Evolutionary conservation across 2,113 vertebrate species (phyloP), one percentile per base, ranked within the genome.

Genomic region (Zootoca vivipara): DNA sequence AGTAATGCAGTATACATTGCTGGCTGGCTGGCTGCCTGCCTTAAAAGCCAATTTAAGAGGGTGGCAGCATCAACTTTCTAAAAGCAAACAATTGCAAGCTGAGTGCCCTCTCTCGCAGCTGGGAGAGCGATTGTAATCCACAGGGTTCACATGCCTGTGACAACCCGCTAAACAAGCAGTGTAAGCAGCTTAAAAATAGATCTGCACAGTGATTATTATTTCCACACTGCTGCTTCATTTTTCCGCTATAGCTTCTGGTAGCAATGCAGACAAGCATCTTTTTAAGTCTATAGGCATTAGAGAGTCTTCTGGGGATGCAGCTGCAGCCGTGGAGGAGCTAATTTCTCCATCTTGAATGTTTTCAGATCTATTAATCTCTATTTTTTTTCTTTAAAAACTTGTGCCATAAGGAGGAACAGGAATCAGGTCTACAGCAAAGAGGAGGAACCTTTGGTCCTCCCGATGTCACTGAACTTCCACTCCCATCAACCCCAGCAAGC

Each of bases 161-260:
- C 75, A 88, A 83, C 82, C 0, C 1, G 77, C 85, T 58, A 58
- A 74, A 82, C 46, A 10, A 82, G 35, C 26, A 52, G 87, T 88
- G n/a, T 26, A 90, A 80, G 92, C 90, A 92, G 93, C 40, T 82
- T 87, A 88, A 81, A 94, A 92, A 70, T 90, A 88, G 91, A 93
- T 72, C 92, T 88, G 73, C 86, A 87, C 69, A 93, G 87, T 84
- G 92, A 88, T 90, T 90, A 91, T 92, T 83, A 93, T 88, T 93
- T 94, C 91, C 85, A 69, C 92, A 89, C 86, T 78, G 74, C 88
- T 86, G 90, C 93, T 95, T 78, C 82, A 7, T 62, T 92, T 81
- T 86, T 82, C 56, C 33, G 30, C 56, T 18, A 15, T 2, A 89
- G 90, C 89, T 90, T 93, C 92, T 94, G 90, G 92, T 93, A 92